Base-by-base conservation (phyloP, 1,140 invertebrate genomes). In the Neodiprion fabricii region DNA sequence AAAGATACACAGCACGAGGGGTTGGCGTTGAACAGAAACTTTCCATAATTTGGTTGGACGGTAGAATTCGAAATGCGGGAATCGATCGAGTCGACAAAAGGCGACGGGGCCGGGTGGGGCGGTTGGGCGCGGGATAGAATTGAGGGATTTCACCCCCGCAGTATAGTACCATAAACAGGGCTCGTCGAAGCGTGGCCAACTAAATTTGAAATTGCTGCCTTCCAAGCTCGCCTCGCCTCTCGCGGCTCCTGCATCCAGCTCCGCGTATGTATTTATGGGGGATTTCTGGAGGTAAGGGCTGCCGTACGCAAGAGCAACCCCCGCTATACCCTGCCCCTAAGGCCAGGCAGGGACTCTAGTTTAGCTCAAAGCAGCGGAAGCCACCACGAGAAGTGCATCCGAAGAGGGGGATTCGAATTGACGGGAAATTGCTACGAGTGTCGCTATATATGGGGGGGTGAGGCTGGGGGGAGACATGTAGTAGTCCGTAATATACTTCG, bases 171-270 rank as follows among this genome's bases (percentile, higher is more conserved):
- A 61, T 61, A 61, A 61, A 61, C 53, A 69, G 40, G 67, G 40
- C 17, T 69, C 67, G 11, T 21, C 67, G 67, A 69, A 69, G 14
- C 67, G 67, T 69, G 67, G 40, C 67, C 67, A 69, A 69, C 17
- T 69, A 69, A 69, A 69, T 69, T 69, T 47, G 67, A 69, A 69
- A 69, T 69, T 23, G 67, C 14, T 69, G 67, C 67, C 17, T 69
- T 69, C 40, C 1, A 47, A 65, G 14, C 23, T 21, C 67, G 67
- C 17, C 67, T 21, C 11, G 14, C 14, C 67, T 12, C 23, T 69
- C 67, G 67, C 11, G 17, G 17, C 40, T 69, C 17, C 11, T 10
- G 67, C 10, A 12, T 17, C 17, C 17, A 11, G 67, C 17, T 61
- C 53, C 11, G 7, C 53, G 53, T 61, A 61, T 61, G n/a, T 61